A percentile compares a stretch with the other conserved stretches of the same genome.
Evolutionary conservation across 1,140 invertebrate genomes (phyloP).

Genomic region (Anastrepha obliqua): DNA sequence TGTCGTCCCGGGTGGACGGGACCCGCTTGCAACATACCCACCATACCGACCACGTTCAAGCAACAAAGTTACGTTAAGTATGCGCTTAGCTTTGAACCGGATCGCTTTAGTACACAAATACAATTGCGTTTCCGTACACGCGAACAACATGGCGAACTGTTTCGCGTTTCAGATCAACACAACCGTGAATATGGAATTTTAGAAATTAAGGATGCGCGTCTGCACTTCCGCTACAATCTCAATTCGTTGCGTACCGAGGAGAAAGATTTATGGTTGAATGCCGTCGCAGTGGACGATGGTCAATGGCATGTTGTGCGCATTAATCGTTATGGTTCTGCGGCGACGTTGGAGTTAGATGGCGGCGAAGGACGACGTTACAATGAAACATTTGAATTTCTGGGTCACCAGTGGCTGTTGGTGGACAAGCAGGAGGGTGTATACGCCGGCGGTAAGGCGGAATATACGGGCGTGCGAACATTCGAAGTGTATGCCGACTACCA

Average conservation of each 20-base stretch:
- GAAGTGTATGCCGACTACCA: conserved; percentile 97
- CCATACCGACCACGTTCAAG: conserved; percentile 91
- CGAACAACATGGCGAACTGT: conserved; percentile 93
- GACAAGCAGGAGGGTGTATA: conserved; percentile 97
- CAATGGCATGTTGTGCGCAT: conserved; percentile 97
- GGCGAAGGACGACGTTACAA: conserved; percentile 96
- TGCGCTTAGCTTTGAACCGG: conserved; percentile 94
- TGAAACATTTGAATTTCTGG: conserved; percentile 92
- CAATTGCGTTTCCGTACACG: conserved; percentile 94
- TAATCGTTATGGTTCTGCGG: conserved; percentile 92
- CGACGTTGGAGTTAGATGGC: conserved; percentile 94
- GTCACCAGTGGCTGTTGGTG: conserved; percentile 93
- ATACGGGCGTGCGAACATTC: conserved; percentile 92
- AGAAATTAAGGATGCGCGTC: conserved; percentile 92
- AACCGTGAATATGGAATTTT: conserved; percentile 95
- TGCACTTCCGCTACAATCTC: conserved; percentile 94
- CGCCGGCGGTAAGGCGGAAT: conserved; percentile 95
- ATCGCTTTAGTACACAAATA: conserved; percentile 92
- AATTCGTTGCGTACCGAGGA: conserved; percentile 93
- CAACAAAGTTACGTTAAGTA: conserved; percentile 96
- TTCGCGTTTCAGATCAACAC: conserved; percentile 94
- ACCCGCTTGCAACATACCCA: conserved; percentile 87
- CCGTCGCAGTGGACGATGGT: conserved; percentile 94
- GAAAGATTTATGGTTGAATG: conserved; percentile 91
- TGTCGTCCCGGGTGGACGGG: conserved; percentile 95